Base-by-base conservation (phyloP, 2,797 vertebrate genomes). In the Falco cherrug region DNA sequence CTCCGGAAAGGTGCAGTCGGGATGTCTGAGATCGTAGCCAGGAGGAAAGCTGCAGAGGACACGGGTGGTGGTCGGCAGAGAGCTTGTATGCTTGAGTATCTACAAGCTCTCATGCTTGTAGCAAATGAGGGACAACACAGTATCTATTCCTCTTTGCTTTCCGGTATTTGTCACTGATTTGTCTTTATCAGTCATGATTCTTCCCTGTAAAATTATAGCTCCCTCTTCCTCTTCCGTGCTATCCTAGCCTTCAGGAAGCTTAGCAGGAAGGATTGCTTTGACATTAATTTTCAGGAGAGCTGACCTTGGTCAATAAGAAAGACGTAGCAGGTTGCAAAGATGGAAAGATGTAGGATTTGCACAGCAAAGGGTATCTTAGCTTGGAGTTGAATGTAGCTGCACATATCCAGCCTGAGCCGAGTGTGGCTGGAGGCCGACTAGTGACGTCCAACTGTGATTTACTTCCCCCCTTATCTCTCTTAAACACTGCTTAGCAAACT, bases 401-500 rank as follows among this genome's bases (percentile, higher is more conserved):
- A 0, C 8, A 9, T 29, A 35, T 13, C 25, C 74, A 89, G 61
- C 16, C 35, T 28, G 47, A 43, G 31, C 29, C 0, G 3, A 83
- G 88, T 18, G 35, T 48, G 64, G 41, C 68, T 75, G 64, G 60
- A 65, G 73, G 61, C 73, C 68, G 82, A 17, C 7, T 24, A 41
- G 33, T 20, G 37, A 45, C 0, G 0, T 68, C 21, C 21, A 14
- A 1, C 69, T 1, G 5, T 83, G 75, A 87, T 93, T 95, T 87
- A 48, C 37, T 56, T 82, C 28, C 41, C 43, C 47, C n/a, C 51
- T 90, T 87, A 89, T 92, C 86, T 90, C 77, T 47, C 22, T 68
- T 78, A 47, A 86, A 81, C 69, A 57, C n/a, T 64, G 63, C 74
- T 80, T 16, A 65, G 63, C 37, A 60, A 95, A 87, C 78, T 84